phyloP scores from a whole-genome alignment of 2,797 vertebrate species.

The Lagocephalus sceleratus region DNA sequence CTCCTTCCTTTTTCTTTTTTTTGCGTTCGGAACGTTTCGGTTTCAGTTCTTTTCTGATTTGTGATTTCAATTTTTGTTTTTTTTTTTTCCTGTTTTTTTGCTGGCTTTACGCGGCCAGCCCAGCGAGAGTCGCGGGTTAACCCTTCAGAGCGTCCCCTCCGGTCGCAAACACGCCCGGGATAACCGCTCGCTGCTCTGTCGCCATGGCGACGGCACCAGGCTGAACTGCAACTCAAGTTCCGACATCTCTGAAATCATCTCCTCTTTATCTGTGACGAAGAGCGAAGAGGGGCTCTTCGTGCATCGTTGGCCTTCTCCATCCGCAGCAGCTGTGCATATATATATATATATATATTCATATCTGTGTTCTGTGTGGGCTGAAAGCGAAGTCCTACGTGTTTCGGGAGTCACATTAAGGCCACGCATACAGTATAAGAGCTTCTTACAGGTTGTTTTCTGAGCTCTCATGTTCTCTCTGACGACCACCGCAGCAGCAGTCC shows the following conservation, averaged over 20 bases:
- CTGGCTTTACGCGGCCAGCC: background rate
- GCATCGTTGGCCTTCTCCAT: constrained; percentile 40
- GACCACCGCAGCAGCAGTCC: constrained; percentile 82
- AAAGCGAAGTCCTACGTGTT: constrained; percentile 17
- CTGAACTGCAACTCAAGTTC: background rate
- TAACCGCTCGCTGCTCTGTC: background rate
- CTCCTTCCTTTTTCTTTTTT: too few relatives aligned
- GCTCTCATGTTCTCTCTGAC: constrained; percentile 80
- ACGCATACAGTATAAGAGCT: constrained; percentile 27
- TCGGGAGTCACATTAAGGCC: constrained; percentile 19
- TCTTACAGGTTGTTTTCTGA: constrained; percentile 23
- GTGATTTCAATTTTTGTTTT: too few relatives aligned
- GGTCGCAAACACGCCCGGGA: constrained; percentile 8
- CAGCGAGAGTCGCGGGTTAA: constrained; percentile 18
- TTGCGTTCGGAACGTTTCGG: too few relatives aligned
- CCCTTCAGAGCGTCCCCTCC: constrained; percentile 8
- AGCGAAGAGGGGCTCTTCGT: constrained; percentile 13
- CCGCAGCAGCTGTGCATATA: constrained; percentile 23
- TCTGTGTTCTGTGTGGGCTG: constrained; percentile 5
- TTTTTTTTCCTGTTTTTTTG: too few relatives aligned
- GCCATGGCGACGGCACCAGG: background rate
- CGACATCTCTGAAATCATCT: too few relatives aligned
- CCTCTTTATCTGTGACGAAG: too few relatives aligned
- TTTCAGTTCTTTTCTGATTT: too few relatives aligned
- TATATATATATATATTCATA: constrained; percentile 19